Percentiles rank a stretch among this genome's conserved stretches.
phyloP scores from a whole-genome alignment of 2,113 vertebrate species.

The Gadus macrocephalus region DNA sequence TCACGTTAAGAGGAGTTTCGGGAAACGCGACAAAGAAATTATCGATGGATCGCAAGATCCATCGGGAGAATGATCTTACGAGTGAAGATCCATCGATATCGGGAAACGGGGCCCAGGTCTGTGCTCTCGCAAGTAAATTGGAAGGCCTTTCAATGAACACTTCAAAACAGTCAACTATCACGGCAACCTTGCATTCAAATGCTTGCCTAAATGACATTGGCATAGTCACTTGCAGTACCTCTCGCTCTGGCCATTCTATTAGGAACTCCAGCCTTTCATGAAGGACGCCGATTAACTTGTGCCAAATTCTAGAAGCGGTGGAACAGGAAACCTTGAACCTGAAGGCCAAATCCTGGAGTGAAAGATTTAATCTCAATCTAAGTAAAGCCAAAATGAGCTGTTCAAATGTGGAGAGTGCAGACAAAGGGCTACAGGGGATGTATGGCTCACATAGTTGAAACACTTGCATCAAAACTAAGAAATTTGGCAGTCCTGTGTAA shows the following conservation, averaged over 20 bases:
- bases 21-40: too few species aligned
- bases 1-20: too few species aligned
- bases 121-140: slow-evolving; percentile 16
- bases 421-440: slow-evolving; percentile 11
- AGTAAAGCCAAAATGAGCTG: slow-evolving; percentile 12
- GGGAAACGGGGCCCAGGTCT: too few species aligned
- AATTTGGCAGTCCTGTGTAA: slow-evolving; percentile 19
- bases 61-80: too few species aligned
- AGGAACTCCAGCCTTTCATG: slow-evolving; percentile 18
- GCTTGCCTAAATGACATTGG: slow-evolving; percentile 18
- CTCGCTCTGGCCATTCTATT: slow-evolving; percentile 23
- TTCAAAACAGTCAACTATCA: slow-evolving; percentile 15
- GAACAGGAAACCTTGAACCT: not conserved
- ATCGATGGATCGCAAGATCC: too few species aligned
- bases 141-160: slow-evolving; percentile 20
- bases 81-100: too few species aligned
- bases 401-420: slow-evolving; percentile 13
- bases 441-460: slow-evolving; percentile 14
- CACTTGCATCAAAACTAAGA: slow-evolving; percentile 19
- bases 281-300: slow-evolving; percentile 4
- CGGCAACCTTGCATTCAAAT: slow-evolving; percentile 19
- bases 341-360: not conserved
- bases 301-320: not conserved
- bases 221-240: slow-evolving; percentile 19
- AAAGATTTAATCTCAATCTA: slow-evolving; percentile 11